A percentile compares a stretch with the other conserved stretches of the same genome.
Conservation (phyloP, 2,113 vertebrate species). For the Myodes glareolus region DNA sequence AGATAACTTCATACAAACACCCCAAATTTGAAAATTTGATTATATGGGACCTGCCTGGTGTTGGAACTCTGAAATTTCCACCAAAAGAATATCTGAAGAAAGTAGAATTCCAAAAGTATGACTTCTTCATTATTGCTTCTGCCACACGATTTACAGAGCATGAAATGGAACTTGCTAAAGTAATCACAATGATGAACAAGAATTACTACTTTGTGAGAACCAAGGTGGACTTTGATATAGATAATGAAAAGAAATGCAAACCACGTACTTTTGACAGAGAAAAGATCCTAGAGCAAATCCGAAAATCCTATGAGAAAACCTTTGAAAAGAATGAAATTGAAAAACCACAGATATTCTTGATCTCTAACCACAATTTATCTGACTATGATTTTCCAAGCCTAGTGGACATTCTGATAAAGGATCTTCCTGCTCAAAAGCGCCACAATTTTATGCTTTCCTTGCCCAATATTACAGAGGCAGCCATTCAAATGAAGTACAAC, state of each 20-base stretch:
- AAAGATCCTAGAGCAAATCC: background rate
- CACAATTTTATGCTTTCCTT: constrained; percentile 3
- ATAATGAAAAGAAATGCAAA: accelerated
- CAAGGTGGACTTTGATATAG: background rate
- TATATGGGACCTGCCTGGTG: constrained; percentile 27
- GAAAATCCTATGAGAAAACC: accelerated
- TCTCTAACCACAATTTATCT: background rate
- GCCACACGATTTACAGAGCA: constrained; percentile 49
- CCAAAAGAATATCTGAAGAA: background rate
- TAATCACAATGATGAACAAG: constrained; percentile 60
- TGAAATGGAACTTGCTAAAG: constrained; percentile 62
- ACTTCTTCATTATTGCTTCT: constrained; percentile 74
- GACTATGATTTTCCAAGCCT: constrained; percentile 58
- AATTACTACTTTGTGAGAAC: constrained; percentile 68
- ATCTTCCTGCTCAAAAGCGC: constrained; percentile 41
- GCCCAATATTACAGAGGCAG: constrained; percentile 3
- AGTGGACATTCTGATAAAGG: background rate
- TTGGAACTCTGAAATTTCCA: background rate
- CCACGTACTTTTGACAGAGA: background rate
- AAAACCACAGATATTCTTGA: constrained; percentile 30
- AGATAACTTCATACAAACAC: background rate
- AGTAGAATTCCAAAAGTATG: background rate
- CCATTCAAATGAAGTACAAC: constrained; percentile 39
- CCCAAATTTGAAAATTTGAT: background rate
- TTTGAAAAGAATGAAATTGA: background rate